Base-by-base conservation (phyloP, 2,888 invertebrate genomes). In the Stegophylla sp. region DNA sequence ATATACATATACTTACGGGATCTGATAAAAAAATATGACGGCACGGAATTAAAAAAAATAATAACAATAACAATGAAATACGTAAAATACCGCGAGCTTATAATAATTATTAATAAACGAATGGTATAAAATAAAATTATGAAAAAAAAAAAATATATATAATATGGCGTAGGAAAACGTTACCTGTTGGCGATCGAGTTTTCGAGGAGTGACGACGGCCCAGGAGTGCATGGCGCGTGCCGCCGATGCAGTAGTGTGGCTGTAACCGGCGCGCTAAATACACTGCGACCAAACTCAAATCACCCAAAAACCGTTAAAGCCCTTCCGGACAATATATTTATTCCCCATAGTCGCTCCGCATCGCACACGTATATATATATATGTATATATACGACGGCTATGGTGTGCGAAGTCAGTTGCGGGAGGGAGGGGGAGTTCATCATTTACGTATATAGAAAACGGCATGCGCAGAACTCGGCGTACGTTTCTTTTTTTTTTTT, bases 211-310 rank as follows among this genome's bases (percentile, higher is more conserved):
- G 69, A 61, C 69, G 69, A 61, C 69, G 61, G 69, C 59, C 61
- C 34, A 79, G 79, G 69, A 79, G 48, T 79, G 79, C 79, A 79
- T 79, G 79, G 69, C 79, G 79, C 79, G 69, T 79, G 69, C 23
- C 23, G 28, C 51, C 69, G 61, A 4, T 75, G 69, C 71, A 45
- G 34, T 77, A 77, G 77, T 77, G 77, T 69, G 34, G 51, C 71
- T 71, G 79, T 79, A 48, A 79, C 79, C 79, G 79, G 79, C 79
- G 79, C 79, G 79, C 79, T 71, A 71, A 79, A 79, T 79, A 79
- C 79, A 71, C 79, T 79, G 79, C 79, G 75, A 74, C 74, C 67
- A 26, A 69, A 77, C 67, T 69, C 59, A 77, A 69, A 77, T 77
- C 56, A 26, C 43, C 77, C 56, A 34, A 69, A 77, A 77, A 77